phyloP scores from a whole-genome alignment of 1,140 invertebrate species.

The Ips nitidus region DNA sequence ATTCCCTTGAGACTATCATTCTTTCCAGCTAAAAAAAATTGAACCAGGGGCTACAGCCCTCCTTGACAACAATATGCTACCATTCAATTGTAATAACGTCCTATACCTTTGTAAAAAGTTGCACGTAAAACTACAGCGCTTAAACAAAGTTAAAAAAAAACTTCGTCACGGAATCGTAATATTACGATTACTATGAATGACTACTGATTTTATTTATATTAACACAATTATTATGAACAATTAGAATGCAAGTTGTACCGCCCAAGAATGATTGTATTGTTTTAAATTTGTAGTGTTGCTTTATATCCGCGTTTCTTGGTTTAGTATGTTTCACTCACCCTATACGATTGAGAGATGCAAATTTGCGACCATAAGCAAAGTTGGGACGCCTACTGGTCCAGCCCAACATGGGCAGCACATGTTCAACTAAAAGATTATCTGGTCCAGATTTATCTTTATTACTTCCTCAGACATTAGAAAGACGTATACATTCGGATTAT shows the following conservation, averaged over 20 bases:
- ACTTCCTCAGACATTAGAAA: constrained; percentile 33
- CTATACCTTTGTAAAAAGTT: neutral
- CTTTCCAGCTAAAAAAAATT: neutral
- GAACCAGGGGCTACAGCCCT: constrained; percentile 1
- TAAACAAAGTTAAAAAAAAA: neutral
- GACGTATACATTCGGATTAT: constrained; percentile 32
- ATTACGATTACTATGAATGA: neutral
- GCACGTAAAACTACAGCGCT: neutral
- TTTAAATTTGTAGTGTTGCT: neutral
- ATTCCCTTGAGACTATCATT: neutral
- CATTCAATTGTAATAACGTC: neutral
- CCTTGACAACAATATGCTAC: neutral
- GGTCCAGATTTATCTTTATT: constrained; percentile 37
- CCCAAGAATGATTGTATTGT: too few species aligned
- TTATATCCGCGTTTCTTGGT: neutral
- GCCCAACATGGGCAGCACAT: constrained; percentile 35
- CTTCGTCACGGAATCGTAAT: neutral
- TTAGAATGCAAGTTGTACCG: neutral
- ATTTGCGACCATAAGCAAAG: constrained; percentile 32
- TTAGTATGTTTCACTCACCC: constrained; percentile 5
- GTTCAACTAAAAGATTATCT: constrained; percentile 33
- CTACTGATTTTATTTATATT: constrained; percentile 2
- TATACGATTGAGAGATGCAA: constrained; percentile 22
- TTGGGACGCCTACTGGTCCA: constrained; percentile 33
- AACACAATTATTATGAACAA: neutral